phyloP scores from a whole-genome alignment of 2,797 vertebrate species.

The Nasua narica region DNA sequence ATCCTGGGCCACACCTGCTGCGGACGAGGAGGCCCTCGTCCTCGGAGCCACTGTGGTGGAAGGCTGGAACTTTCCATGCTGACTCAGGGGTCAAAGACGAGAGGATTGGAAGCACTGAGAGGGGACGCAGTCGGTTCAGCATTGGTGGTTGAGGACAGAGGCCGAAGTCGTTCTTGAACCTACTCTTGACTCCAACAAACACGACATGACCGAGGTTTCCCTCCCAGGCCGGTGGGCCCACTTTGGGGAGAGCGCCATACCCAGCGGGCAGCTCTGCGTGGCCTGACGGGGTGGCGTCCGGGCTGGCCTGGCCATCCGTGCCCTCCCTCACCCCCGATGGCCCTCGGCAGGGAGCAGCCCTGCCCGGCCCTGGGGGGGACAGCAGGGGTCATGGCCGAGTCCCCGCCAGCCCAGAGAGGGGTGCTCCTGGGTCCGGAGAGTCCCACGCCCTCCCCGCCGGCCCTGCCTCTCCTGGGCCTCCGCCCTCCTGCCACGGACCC shows the following conservation, averaged over 20 bases:
- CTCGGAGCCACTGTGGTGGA: background rate
- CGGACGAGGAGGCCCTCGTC: no score
- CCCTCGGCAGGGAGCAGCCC: background rate
- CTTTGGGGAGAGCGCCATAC: accelerated
- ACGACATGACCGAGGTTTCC: no score
- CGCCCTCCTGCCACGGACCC: accelerated
- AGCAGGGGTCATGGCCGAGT: accelerated
- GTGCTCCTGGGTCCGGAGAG: background rate
- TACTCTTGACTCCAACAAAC: background rate
- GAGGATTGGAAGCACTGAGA: background rate
- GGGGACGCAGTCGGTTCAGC: background rate
- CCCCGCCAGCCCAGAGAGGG: background rate
- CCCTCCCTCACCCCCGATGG: accelerated
- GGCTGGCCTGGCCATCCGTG: background rate
- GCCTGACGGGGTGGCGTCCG: accelerated
- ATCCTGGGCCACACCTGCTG: no score
- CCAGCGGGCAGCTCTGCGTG: background rate
- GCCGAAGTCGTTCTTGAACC: accelerated
- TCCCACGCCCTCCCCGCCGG: accelerated
- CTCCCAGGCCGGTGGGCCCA: no score
- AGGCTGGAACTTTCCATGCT: background rate
- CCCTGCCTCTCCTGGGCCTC: background rate
- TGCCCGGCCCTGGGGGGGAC: background rate
- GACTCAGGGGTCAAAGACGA: background rate
- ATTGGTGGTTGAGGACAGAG: accelerated